Evolutionary conservation across 2,113 vertebrate genomes (phyloP).

Genomic region (Vireo altiloquus): DNA sequence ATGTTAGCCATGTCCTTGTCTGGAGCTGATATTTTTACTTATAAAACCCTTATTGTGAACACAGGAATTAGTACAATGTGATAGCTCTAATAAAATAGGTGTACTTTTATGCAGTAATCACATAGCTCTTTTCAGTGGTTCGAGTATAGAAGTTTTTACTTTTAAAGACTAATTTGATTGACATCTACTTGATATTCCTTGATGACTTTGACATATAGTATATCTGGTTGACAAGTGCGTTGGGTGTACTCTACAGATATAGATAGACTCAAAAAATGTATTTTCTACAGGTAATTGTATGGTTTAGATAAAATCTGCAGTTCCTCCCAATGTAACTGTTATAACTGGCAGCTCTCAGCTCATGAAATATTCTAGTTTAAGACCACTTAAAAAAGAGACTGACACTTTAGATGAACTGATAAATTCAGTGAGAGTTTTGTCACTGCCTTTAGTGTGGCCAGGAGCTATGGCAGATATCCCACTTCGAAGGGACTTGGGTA

Average conservation of each 20-base stretch:
- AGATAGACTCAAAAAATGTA: neutral
- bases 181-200: slow-evolving; percentile 5
- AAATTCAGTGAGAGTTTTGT: neutral
- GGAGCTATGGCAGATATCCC: neutral
- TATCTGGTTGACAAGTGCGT: neutral
- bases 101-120: neutral
- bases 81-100: neutral
- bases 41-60: neutral
- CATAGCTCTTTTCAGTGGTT: neutral
- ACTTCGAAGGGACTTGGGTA: neutral
- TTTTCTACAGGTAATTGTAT: slow-evolving; percentile 28
- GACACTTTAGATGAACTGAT: neutral
- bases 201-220: neutral
- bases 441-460: neutral
- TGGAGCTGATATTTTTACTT: neutral
- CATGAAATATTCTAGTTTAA: neutral
- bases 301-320: slow-evolving; percentile 4
- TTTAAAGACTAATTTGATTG: slow-evolving; percentile 23
- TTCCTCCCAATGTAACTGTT: neutral
- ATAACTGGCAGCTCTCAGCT: neutral
- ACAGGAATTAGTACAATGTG: neutral
- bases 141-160: neutral
- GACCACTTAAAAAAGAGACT: neutral
- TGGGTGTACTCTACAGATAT: neutral
- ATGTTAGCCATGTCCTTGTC: neutral